Percentiles rank a stretch among this genome's conserved stretches.
These are phyloP conservation scores for Euwallacea fornicatus DNA, from an alignment of 1,140 invertebrate species.

Conservation along the genomic window DNA sequence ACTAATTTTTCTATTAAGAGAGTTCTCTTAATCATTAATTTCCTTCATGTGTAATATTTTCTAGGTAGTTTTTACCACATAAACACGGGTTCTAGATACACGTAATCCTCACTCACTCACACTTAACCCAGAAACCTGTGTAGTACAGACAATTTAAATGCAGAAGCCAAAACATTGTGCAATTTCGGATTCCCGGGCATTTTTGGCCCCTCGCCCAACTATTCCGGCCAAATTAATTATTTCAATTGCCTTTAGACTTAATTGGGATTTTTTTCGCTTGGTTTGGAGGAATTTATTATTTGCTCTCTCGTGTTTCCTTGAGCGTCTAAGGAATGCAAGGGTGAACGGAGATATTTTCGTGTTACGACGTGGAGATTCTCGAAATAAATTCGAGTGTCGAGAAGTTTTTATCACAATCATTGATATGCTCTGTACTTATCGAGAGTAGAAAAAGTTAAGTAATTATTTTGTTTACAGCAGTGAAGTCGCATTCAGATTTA, in stretches of 20 bases:
- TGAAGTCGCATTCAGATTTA: too few relatives aligned
- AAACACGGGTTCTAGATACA: too few relatives aligned
- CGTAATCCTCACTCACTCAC: neutral
- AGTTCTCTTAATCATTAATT: too few relatives aligned
- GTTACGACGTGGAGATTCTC: neutral
- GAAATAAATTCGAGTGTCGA: constrained; percentile 2
- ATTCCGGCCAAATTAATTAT: neutral
- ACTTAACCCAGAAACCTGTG: constrained; percentile 23
- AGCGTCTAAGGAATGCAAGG: constrained; percentile 5
- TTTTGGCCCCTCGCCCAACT: constrained; percentile 21
- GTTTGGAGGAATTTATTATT: constrained; percentile 7
- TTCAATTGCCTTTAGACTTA: constrained; percentile 17
- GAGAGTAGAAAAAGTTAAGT: too few relatives aligned
- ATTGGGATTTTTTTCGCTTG: constrained; percentile 24
- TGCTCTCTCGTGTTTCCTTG: neutral
- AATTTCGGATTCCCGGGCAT: constrained; percentile 13
- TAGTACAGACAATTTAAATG: constrained; percentile 8
- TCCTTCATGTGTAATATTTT: too few relatives aligned
- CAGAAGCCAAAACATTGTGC: constrained; percentile 12
- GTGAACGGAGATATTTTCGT: constrained; percentile 12
- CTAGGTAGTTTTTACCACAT: too few relatives aligned
- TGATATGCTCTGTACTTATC: too few relatives aligned
- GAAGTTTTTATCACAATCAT: too few relatives aligned
- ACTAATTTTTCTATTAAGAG: too few relatives aligned
- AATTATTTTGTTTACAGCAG: too few relatives aligned